Evolutionary conservation across 2,113 vertebrate genomes (phyloP).

Genomic region (Nicator chloris): DNA sequence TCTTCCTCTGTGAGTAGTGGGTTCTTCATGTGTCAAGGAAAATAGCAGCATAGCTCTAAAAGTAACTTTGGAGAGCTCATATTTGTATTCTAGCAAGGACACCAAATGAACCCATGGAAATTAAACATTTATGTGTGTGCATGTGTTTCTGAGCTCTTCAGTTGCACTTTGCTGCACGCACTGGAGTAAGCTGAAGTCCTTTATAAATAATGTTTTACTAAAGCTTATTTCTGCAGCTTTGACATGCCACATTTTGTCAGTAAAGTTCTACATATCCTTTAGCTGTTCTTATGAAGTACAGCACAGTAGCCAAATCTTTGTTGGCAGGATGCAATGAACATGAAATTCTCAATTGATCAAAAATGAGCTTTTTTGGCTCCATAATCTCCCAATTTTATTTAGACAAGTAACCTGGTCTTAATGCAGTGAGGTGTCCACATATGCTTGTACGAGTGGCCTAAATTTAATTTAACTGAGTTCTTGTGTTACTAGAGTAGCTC

Average conservation of each 20-base stretch:
- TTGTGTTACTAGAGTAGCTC: not conserved
- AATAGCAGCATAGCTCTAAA: not conserved
- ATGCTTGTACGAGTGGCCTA: not conserved
- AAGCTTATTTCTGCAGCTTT: not conserved
- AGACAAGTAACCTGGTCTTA: not conserved
- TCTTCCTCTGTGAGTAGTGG: not conserved
- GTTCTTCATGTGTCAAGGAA: not conserved
- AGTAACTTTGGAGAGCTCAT: not conserved
- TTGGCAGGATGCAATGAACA: not conserved
- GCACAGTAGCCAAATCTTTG: not conserved
- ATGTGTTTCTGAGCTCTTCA: not conserved
- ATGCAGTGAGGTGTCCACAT: not conserved
- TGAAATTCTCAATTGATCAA: not conserved
- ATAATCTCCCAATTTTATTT: not conserved
- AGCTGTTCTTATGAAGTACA: not conserved
- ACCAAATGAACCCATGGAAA: not conserved
- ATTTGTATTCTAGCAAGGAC: not conserved
- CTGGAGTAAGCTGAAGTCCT: not conserved
- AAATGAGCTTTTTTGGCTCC: not conserved
- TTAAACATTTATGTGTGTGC: not conserved
- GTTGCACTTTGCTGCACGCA: not conserved
- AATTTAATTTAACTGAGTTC: not conserved
- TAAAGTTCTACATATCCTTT: not conserved
- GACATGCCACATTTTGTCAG: not conserved
- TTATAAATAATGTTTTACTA: not conserved